Base-by-base conservation (phyloP, 1,140 invertebrate species). In the Meloidogyne hapla region DNA sequence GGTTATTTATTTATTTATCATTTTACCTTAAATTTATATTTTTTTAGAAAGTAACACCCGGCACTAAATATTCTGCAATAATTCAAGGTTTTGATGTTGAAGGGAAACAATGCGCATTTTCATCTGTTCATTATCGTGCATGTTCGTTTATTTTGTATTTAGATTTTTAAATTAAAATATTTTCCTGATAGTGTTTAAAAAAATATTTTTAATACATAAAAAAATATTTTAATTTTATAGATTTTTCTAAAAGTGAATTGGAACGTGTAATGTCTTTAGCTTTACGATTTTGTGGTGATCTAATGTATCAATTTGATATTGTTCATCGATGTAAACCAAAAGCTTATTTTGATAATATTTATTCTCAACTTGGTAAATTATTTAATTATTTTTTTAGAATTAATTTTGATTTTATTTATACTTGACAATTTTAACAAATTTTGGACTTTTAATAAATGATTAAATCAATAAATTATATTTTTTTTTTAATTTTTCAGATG, bases 311-410 rank as follows among this genome's bases (percentile, higher is more conserved):
- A 15, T 81, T 81, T 38, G 62, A 33, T 23, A n/a, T 72, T 45
- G 23, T 84, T 15, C 83, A 80, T 45, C 80, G 83, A 63, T 84
- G 81, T 65, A 85, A 85, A 64, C 84, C 84, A 3, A 82, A 82
- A 48, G 13, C 61, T 8, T 85, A 86, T 62, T 86, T 70, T 63
- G 84, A 85, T 21, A 77, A 86, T 61, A 80, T 86, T 26, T 74
- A 80, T 69, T 42, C 42, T n/a, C 65, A 75, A 15, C 61, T 66
- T n/a, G 61, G 71, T 73, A n/a, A 66, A 21, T 67, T 38, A n/a
- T 65, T 38, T n/a, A 42, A 13, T 13, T 25, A 5, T 56, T n/a
- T 21, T 56, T 8, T 0, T 8, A 56, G 42, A 15, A 13, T 63
- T 21, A 15, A 48, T 23, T 23, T 9, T 5, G n/a, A 68, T n/a